Evolutionary conservation across 92 coral and sea anemone genomes (phyloP).

Genomic region (Umimayanthus chanpuru): DNA sequence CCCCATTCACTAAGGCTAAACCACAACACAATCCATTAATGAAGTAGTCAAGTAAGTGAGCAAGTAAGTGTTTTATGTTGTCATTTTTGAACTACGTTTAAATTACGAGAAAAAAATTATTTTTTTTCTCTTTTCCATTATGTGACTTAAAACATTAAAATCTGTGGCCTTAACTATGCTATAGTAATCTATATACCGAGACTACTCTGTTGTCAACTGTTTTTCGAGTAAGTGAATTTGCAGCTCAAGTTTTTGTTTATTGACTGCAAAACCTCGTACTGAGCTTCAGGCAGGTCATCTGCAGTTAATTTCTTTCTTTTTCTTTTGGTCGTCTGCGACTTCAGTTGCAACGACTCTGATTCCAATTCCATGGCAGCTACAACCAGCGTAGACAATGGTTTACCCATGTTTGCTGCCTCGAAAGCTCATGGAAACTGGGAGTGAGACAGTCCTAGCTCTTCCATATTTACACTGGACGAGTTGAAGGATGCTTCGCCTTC

Average conservation of each 20-base stretch:
- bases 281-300: slow-evolving; percentile 4
- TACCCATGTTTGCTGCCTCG: not conserved
- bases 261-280: slow-evolving; percentile 21
- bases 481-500: not conserved
- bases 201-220: slow-evolving; percentile 8
- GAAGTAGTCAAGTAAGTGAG: too few species aligned
- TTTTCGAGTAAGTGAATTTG: slow-evolving; percentile 22
- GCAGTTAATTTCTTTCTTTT: not conserved
- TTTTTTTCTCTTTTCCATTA: too few species aligned
- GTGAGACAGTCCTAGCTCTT: not conserved
- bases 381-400: not conserved
- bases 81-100: too few species aligned
- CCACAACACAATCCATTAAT: slow-evolving; percentile 63
- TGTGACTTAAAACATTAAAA: too few species aligned
- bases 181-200: too few species aligned
- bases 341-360: not conserved
- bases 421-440: not conserved
- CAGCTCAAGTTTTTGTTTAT: slow-evolving; percentile 14
- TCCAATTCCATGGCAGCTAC: not conserved
- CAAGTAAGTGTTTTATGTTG: too few species aligned
- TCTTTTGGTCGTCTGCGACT: not conserved
- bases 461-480: slow-evolving; percentile 21
- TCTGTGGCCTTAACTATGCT: too few species aligned
- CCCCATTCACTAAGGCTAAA: slow-evolving; percentile 63
- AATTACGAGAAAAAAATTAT: too few species aligned